These are phyloP conservation scores for Sebastolobus altivelis DNA, from an alignment of 2,797 vertebrate genomes.

Conservation along the genomic window DNA sequence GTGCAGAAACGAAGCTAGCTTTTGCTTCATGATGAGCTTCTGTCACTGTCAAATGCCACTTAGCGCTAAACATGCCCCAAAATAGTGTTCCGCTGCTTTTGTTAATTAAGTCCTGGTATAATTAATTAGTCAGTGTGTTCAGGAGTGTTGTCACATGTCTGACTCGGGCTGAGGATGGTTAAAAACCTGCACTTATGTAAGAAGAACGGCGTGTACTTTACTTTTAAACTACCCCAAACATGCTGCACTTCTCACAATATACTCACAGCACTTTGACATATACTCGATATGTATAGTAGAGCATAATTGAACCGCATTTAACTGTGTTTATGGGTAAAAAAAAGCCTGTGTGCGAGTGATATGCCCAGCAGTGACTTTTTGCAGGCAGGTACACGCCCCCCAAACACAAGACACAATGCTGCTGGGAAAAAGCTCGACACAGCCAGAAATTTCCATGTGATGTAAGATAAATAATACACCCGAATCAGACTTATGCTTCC, in stretches of 20 bases:
- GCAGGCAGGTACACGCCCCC: constrained; percentile 86
- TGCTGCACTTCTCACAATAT: neutral
- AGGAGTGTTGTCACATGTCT: neutral
- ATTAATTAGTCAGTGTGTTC: neutral
- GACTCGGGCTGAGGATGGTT: constrained; percentile 3
- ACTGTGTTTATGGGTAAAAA: neutral
- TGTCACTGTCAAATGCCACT: constrained; percentile 13
- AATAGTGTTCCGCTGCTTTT: neutral
- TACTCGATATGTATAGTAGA: accelerated
- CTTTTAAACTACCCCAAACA: constrained; percentile 38
- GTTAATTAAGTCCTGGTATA: neutral
- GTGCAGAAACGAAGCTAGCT: neutral
- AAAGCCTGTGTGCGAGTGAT: constrained; percentile 28
- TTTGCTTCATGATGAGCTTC: neutral
- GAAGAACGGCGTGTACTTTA: constrained; percentile 16
- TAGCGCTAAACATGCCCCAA: neutral
- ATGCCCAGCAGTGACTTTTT: constrained; percentile 51
- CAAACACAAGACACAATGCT: constrained; percentile 60
- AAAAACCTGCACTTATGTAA: constrained; percentile 53
- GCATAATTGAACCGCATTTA: neutral
- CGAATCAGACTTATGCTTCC: neutral
- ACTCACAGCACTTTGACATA: neutral
- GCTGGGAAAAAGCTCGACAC: constrained; percentile 52
- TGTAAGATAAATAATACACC: constrained; percentile 13
- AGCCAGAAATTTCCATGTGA: constrained; percentile 51